Evolutionary conservation across 2,113 vertebrate genomes (phyloP).

Genomic region (Syngnathus typhle): DNA sequence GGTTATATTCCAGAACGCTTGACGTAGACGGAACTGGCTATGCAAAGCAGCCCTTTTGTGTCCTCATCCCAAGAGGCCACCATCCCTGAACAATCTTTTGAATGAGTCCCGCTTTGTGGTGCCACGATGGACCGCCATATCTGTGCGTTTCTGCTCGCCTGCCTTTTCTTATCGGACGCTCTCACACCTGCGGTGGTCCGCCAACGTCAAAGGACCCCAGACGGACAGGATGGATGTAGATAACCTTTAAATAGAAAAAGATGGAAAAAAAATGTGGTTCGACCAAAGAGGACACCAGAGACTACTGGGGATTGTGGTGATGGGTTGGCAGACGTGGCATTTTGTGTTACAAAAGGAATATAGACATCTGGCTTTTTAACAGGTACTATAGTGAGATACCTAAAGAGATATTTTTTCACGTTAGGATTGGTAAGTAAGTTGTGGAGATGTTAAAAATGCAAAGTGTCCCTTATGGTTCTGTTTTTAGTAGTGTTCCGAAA

Average conservation of each 20-base stretch:
- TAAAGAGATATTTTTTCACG: neutral
- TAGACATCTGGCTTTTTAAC: slow-evolving; percentile 20
- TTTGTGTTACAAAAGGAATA: slow-evolving; percentile 23
- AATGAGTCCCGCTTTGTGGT: slow-evolving; percentile 36
- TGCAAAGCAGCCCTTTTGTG: slow-evolving; percentile 28
- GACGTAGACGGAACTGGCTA: neutral
- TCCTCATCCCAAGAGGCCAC: slow-evolving; percentile 14
- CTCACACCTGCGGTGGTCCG: slow-evolving; percentile 61
- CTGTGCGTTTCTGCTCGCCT: slow-evolving; percentile 27
- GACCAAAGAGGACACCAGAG: neutral
- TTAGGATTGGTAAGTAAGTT: slow-evolving; percentile 6
- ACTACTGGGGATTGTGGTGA: neutral
- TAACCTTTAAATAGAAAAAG: slow-evolving; percentile 62
- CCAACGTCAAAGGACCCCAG: slow-evolving; percentile 38
- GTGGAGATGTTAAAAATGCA: slow-evolving; percentile 11
- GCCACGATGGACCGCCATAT: slow-evolving; percentile 31
- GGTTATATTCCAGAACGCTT: neutral
- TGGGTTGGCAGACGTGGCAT: neutral
- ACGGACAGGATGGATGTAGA: slow-evolving; percentile 61
- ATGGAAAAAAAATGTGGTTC: neutral
- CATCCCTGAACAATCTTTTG: slow-evolving; percentile 23
- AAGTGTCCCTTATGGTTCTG: neutral
- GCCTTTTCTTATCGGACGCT: slow-evolving; percentile 49
- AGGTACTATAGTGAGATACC: neutral
- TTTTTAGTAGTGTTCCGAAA: neutral